Evolutionary conservation across 35 echinoderm and acorn worm genomes (phyloP), one percentile per base, ranked within the genome.

Genomic region (Hemicentrotus pulcherrimus): DNA sequence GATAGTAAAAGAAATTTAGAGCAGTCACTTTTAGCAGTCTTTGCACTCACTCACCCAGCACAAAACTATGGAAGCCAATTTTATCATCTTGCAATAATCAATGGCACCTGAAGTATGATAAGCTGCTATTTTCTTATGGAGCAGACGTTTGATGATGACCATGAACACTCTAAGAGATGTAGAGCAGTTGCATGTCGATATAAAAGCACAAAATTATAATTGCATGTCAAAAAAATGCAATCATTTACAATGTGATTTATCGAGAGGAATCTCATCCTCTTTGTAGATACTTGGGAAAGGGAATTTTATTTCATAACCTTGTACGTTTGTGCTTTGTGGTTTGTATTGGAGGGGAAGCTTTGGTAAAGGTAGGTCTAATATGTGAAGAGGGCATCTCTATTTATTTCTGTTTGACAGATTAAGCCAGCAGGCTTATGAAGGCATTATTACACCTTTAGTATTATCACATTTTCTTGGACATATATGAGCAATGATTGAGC

Each of bases 61-160:
- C 65, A n/a, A 78, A 78, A 28, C 52, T 78, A 78, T 78, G 65
- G 65, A n/a, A 78, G 65, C 65, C 19, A 22, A n/a, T 78, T n/a
- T n/a, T 78, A 78, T 78, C 65, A 78, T 78, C 65, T 78, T 78
- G 65, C 65, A 78, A 78, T 78, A 78, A 78, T 78, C 65, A 78
- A 78, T 28, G 65, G 65, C 65, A 78, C 65, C 65, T 78, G 65
- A 78, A 78, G 4, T 78, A 78, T 78, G 65, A 78, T n/a, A 59
- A 59, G 52, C 18, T 78, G 65, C 65, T 59, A 59, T 59, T 78
- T 78, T 78, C 65, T 28, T 78, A 3, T 78, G 65, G 65, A 78
- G 65, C 24, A 78, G 61, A 71, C 14, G 15, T 55, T 55, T 55
- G 65, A 78, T 18, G 24, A 78, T 78, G 65, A 78, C 24, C 18